Base-by-base conservation (phyloP, 2,888 invertebrate genomes). In the Hanleya hanleyi region DNA sequence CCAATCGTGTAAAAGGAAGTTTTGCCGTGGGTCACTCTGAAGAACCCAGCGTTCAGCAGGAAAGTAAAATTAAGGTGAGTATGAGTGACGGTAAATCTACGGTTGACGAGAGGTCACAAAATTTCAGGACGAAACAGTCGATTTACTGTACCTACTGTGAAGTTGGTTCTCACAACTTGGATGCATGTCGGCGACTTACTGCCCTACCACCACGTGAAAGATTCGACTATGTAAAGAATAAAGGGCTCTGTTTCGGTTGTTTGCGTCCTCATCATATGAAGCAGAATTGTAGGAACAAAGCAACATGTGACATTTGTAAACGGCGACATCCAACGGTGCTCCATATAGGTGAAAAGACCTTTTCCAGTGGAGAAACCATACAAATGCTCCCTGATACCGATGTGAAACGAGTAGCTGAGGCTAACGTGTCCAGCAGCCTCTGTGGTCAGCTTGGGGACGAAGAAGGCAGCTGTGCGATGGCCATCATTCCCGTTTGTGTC, bases 181-280 rank as follows among this genome's bases (percentile, higher is more conserved):
- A 26, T 26, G 29, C 7, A 26, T 51, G 57, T 51, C 7, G 33
- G 26, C 15, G 26, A 32, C 3, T 57, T 15, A 26, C 29, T 26
- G 29, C 15, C 26, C 15, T 9, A 26, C 33, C 18, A 18, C 29
- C 29, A 15, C 26, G 26, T 57, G 61, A 57, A 5, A n/a, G 57
- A 7, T 51, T 51, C 61, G 33, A 3, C 33, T 57, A 57, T 57
- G 29, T 15, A 26, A 57, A 29, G 29, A 22, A 15, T 18, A 32
- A 32, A 57, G 61, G 41, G 33, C 47, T 64, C 26, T 71, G 71
- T 35, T 71, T 67, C 51, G 47, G 67, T 35, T 71, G 71, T 50
- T 61, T 71, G 29, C 57, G 38, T 32, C 26, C 57, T 0, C 57
- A 61, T 4, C 71, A 71, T 33, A 26, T 29, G 29, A 51, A 37